Percentiles rank a stretch among this genome's conserved stretches.
phyloP scores from a whole-genome alignment of 2,113 vertebrate species.

The Gopherus evgoodei region DNA sequence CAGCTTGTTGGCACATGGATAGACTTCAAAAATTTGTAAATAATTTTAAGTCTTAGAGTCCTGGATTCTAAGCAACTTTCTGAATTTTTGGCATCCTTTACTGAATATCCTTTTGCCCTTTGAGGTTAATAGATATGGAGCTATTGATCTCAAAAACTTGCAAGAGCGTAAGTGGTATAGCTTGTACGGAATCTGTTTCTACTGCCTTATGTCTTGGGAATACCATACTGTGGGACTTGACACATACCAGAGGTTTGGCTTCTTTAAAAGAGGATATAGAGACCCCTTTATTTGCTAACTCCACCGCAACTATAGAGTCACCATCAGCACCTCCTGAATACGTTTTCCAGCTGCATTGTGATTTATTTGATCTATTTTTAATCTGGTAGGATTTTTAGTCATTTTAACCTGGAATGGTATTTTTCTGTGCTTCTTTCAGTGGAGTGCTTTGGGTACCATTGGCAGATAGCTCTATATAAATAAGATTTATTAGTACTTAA shows the following conservation, averaged over 20 bases:
- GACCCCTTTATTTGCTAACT: not conserved
- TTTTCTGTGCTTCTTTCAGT: not conserved
- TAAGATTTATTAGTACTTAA: not conserved
- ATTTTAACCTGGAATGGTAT: not conserved
- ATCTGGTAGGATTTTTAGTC: not conserved
- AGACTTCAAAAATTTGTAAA: slow-evolving; percentile 32
- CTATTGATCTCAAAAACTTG: not conserved
- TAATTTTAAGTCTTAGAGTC: not conserved
- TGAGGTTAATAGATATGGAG: slow-evolving; percentile 1
- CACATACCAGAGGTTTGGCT: not conserved
- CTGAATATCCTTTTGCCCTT: slow-evolving; percentile 28
- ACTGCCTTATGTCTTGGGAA: not conserved
- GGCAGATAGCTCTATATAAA: not conserved
- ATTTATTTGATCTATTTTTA: not conserved
- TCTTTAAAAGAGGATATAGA: not conserved
- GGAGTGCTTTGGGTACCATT: not conserved
- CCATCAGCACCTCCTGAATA: not conserved
- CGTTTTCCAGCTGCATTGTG: not conserved
- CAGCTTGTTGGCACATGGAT: not conserved
- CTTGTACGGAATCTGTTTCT: not conserved
- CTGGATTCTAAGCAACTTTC: not conserved
- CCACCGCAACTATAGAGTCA: not conserved
- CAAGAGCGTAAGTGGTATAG: not conserved
- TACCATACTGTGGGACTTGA: not conserved
- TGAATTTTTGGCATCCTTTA: slow-evolving; percentile 38